Evolutionary conservation across 2,113 vertebrate genomes (phyloP), one percentile per base, ranked within the genome.

Genomic region (Scopus umbretta): DNA sequence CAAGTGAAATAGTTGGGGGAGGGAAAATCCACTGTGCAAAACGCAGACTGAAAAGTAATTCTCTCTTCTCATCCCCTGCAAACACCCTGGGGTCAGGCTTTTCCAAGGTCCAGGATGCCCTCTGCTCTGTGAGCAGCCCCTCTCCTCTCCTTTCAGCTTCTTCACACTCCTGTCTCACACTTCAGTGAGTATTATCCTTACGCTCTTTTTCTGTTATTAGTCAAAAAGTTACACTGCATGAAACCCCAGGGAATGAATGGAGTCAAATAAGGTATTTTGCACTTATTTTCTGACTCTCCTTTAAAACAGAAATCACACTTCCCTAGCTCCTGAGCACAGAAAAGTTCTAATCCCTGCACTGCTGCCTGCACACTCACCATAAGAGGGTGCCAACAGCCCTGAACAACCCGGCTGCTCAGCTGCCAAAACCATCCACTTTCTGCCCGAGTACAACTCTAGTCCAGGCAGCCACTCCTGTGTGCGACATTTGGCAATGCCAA

Each of bases 371-470:
- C 13, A 0, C 30, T 34, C 59, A 20, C 93, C 86, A 0, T 86
- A 7, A 91, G 93, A 91, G 89, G 89, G 94, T 92, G 94, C 86
- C 83, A 80, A 34, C 25, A 86, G 86, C 65, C 66, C 79, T 70
- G 40, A 10, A 30, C 21, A 94, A 13, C 15, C 13, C 26, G 1
- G 1, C n/a, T 6, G 67, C 5, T 25, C 43, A 42, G 91, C 86
- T 89, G 93, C 95, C 89, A 92, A 70, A 91, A 21, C 4, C 83
- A 19, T 5, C 30, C 55, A 21, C 83, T 61, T 86, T 38, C 36
- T 73, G 63, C 71, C 30, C 1, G 0, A 58, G 45, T 6, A 49
- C 19, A 36, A 2, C 62, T 53, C 47, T 0, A 16, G 29, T 4
- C 38, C 81, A 36, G 42, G 74, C 68, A 85, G 68, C 42, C 68